Base-by-base conservation (phyloP, 1,140 invertebrate species). In the Cecropterus lyciades region DNA sequence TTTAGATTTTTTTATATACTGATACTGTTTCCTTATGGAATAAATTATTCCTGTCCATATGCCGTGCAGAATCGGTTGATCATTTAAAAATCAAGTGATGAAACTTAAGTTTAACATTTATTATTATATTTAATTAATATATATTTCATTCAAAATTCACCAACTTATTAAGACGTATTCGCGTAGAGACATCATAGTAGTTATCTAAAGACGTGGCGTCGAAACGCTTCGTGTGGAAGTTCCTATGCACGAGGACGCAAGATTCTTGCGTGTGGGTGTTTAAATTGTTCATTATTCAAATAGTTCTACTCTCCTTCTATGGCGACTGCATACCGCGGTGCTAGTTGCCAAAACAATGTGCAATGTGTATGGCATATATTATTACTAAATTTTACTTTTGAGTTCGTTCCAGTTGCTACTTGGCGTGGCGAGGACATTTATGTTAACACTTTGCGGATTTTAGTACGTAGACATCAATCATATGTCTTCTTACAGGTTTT, bases 201-300 rank as follows among this genome's bases (percentile, higher is more conserved):
- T n/a, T 1, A 37, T 11, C 4, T 37, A 37, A 37, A 4, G 20
- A 2, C 20, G 20, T 5, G 20, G 33, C 33, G 10, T 37, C 10
- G 13, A 43, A 43, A 43, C 40, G 13, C 40, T 43, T 14, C 40
- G 40, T 43, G n/a, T 0, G 11, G 7, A 43, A 17, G 0, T 46
- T 17, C 16, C 9, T 46, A 52, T 33, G 24, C 33, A 52, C 20
- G 49, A 30, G 11, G 49, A 30, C 8, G 13, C 24, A 33, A 14
- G 24, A 52, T 52, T 52, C 24, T 20, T 52, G 24, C 20, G 49
- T 51, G 48, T 52, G 46, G 46, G 49, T 24, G 49, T 52, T 52
- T 52, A 52, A 52, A 15, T 52, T 30, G 49, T 52, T 52, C 49
- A 52, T 52, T 52, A 52, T 52, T 52, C 49, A 52, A 52, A 52